These are phyloP conservation scores for Xenopus borealis DNA, from an alignment of 2,113 vertebrate genomes.

Conservation along the genomic window DNA sequence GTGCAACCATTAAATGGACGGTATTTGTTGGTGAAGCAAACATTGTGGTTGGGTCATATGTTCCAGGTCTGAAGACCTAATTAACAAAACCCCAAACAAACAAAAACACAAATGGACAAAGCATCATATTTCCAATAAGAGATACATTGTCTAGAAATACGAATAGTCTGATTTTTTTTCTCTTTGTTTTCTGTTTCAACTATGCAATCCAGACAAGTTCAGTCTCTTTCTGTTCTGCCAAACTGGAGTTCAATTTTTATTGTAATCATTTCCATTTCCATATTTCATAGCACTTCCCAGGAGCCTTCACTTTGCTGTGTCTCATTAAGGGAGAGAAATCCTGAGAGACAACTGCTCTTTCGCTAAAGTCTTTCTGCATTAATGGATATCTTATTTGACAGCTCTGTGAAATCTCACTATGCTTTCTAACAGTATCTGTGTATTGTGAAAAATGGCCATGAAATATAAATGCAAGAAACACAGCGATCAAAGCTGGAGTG, in stretches of 20 bases:
- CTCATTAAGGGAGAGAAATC: conserved; percentile 45
- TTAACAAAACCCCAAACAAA: too few species aligned
- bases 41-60: too few species aligned
- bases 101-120: too few species aligned
- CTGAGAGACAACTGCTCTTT: conserved; percentile 40
- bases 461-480: conserved; percentile 27
- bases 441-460: conserved; percentile 15
- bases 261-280: conserved; percentile 45
- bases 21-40: too few species aligned
- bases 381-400: conserved; percentile 43
- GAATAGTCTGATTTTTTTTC: conserved; percentile 1
- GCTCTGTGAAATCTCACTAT: conserved; percentile 31
- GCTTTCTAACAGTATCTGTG: conserved; percentile 36
- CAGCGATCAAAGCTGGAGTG: conserved; percentile 8
- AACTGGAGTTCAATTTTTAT: conserved; percentile 41
- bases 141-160: background rate
- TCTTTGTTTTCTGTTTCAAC: conserved; percentile 4
- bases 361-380: conserved; percentile 37
- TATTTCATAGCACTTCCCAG: conserved; percentile 34
- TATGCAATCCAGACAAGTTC: conserved; percentile 15
- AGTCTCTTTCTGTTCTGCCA: conserved; percentile 31
- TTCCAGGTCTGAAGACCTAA: too few species aligned
- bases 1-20: too few species aligned
- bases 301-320: conserved; percentile 35
- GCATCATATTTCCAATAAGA: too few species aligned